These are phyloP conservation scores for Polyploca ridens DNA, from an alignment of 2,888 invertebrate genomes.

Conservation along the genomic window DNA sequence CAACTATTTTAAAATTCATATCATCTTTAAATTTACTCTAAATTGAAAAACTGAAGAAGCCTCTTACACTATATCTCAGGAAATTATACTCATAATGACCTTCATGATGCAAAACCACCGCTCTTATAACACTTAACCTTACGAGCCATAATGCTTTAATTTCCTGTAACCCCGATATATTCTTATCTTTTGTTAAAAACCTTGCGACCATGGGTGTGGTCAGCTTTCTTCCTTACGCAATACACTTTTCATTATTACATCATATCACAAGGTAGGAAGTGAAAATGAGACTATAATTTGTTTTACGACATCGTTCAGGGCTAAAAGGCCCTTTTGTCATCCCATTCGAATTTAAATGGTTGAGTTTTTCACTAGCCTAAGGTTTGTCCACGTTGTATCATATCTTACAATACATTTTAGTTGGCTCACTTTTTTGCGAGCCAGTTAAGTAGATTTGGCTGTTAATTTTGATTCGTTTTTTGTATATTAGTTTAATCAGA, in stretches of 20 bases:
- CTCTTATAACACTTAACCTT: background rate
- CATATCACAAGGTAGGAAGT: slow-evolving; percentile 35
- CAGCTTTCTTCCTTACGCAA: slow-evolving; percentile 50
- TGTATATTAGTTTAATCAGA: no score
- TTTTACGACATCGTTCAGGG: slow-evolving; percentile 29
- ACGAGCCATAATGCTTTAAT: slow-evolving; percentile 26
- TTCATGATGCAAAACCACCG: background rate
- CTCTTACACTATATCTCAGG: background rate
- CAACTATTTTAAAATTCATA: no score
- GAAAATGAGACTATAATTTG: slow-evolving; percentile 34
- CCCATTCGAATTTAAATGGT: slow-evolving; percentile 14
- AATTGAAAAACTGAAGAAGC: background rate
- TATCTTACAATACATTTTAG: background rate
- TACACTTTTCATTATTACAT: slow-evolving; percentile 43
- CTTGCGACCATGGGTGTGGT: slow-evolving; percentile 29
- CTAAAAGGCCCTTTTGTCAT: slow-evolving; percentile 21
- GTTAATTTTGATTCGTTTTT: no score
- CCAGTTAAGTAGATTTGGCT: no score
- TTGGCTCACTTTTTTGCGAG: no score
- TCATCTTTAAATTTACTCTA: background rate
- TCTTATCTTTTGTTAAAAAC: slow-evolving; percentile 16
- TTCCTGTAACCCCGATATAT: slow-evolving; percentile 33
- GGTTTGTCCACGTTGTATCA: background rate
- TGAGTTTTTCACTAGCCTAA: background rate
- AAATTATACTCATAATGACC: background rate